phyloP scores from a whole-genome alignment of 2,797 vertebrate species.

The Mustela erminea region DNA sequence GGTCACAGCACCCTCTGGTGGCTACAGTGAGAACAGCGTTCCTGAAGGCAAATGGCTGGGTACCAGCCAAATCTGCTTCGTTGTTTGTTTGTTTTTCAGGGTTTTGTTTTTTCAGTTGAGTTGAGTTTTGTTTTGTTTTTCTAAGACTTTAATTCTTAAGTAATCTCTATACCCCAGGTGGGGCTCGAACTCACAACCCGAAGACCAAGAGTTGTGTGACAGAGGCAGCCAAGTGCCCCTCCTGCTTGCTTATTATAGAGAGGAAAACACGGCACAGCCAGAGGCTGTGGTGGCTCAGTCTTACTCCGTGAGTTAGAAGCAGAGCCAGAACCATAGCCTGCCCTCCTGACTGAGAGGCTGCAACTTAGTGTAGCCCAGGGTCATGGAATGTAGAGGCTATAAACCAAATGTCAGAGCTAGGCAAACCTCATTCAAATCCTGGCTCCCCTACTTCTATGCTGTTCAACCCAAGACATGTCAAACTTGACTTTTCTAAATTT shows the following conservation, averaged over 20 bases:
- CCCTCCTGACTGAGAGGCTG: background rate
- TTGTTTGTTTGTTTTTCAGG: background rate
- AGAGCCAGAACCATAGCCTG: background rate
- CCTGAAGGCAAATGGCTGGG: background rate
- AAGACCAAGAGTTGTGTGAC: background rate
- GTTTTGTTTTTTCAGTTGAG: background rate
- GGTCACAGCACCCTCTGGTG: constrained; percentile 1
- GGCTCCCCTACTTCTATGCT: background rate
- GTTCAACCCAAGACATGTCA: background rate
- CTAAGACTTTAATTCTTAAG: background rate
- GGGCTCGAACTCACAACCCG: background rate
- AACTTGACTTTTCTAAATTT: background rate
- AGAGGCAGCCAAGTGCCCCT: background rate
- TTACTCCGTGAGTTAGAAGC: background rate
- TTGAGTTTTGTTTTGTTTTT: background rate
- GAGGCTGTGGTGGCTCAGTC: background rate
- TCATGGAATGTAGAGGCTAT: background rate
- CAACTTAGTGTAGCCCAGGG: background rate
- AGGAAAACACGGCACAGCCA: background rate
- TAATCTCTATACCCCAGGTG: background rate
- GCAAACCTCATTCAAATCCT: background rate
- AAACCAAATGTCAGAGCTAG: background rate
- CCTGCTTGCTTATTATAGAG: background rate
- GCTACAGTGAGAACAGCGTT: background rate
- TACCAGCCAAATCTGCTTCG: background rate